Evolutionary conservation across 2,888 invertebrate species (phyloP).

Genomic region (Eilema griseolum): DNA sequence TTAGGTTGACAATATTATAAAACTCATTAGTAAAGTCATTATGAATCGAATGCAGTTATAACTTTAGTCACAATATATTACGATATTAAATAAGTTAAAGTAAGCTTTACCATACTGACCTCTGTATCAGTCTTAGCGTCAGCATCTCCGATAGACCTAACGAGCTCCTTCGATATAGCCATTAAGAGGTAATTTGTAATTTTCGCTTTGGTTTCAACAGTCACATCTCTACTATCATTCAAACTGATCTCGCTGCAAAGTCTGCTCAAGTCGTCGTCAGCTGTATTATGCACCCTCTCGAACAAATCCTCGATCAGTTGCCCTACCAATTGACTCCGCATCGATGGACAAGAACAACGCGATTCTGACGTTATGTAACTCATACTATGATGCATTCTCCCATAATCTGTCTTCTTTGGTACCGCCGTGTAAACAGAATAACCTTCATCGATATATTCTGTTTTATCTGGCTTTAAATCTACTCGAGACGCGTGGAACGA

Average conservation of each 20-base stretch:
- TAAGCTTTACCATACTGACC: conserved; percentile 71
- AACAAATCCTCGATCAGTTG: conserved; percentile 82
- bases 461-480: conserved; percentile 80
- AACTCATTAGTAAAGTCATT: conserved; percentile 49
- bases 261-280: conserved; percentile 77
- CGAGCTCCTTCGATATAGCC: conserved; percentile 85
- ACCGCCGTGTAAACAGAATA: conserved; percentile 82
- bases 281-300: conserved; percentile 78
- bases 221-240: conserved; percentile 68
- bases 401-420: conserved; percentile 82
- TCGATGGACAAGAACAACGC: conserved; percentile 79
- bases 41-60: conserved; percentile 62
- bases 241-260: conserved; percentile 76
- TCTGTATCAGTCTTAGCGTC: conserved; percentile 85
- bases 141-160: conserved; percentile 83
- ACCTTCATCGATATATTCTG: conserved; percentile 82
- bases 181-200: conserved; percentile 84
- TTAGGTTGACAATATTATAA: conserved; percentile 56
- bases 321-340: conserved; percentile 81
- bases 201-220: conserved; percentile 81
- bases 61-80: conserved; percentile 73
- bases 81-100: conserved; percentile 34
- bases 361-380: conserved; percentile 78
- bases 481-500: conserved; percentile 79
- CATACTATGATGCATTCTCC: conserved; percentile 83